These are phyloP conservation scores for Proisotoma minuta DNA, from an alignment of 2,888 invertebrate species.

Conservation along the genomic window DNA sequence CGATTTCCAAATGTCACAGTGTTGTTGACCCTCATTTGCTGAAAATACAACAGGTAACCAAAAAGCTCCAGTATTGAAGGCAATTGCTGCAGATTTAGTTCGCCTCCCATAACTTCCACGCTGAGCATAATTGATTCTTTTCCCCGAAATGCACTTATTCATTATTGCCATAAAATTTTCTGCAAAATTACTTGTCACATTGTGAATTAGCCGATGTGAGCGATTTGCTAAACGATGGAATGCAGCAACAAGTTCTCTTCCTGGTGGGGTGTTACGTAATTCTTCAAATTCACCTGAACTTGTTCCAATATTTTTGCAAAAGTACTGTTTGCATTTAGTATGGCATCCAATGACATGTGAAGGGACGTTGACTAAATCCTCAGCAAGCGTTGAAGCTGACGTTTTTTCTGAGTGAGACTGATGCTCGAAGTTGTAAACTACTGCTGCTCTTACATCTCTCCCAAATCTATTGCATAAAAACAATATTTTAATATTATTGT, in stretches of 20 bases:
- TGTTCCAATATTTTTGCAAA: slow-evolving; percentile 12
- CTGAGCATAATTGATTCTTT: slow-evolving; percentile 17
- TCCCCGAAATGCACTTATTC: slow-evolving; percentile 11
- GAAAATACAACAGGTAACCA: slow-evolving; percentile 1
- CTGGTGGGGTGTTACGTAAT: neutral
- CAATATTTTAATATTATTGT: neutral
- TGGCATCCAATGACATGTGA: slow-evolving; percentile 28
- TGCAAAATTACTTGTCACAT: slow-evolving; percentile 10
- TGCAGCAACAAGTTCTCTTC: neutral
- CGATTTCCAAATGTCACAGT: too few relatives aligned
- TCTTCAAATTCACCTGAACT: neutral
- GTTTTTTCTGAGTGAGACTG: neutral
- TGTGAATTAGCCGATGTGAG: slow-evolving; percentile 9
- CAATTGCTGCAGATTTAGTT: neutral
- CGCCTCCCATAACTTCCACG: slow-evolving; percentile 5
- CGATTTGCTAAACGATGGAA: slow-evolving; percentile 4
- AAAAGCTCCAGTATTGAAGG: slow-evolving; percentile 1
- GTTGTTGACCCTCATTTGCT: too few relatives aligned
- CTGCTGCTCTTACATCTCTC: neutral
- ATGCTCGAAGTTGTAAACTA: neutral
- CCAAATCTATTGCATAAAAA: neutral
- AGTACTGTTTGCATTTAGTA: slow-evolving; percentile 12
- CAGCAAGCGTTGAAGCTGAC: slow-evolving; percentile 4
- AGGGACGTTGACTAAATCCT: slow-evolving; percentile 24
- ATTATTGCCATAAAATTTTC: slow-evolving; percentile 18